These are phyloP conservation scores for Notospermus geniculatus DNA, from an alignment of 1,140 invertebrate species.

Conservation along the genomic window DNA sequence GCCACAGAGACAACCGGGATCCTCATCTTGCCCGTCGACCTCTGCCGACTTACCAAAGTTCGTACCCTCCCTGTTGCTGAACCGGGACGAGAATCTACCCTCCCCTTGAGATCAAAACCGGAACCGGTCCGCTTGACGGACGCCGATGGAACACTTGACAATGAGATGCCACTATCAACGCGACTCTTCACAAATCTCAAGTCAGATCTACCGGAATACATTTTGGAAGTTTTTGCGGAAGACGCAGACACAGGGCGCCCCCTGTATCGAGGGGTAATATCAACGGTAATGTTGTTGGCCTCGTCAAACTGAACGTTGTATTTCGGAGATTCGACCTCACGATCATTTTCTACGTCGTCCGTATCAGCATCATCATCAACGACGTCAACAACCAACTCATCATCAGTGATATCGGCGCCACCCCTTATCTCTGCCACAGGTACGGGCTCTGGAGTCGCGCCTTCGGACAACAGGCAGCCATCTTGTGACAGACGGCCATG, in stretches of 20 bases:
- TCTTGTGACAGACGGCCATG: too few relatives aligned
- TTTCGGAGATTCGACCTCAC: conserved; percentile 3
- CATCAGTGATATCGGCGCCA: too few relatives aligned
- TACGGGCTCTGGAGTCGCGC: too few relatives aligned
- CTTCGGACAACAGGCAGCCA: too few relatives aligned
- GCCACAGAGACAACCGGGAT: conserved; percentile 1
- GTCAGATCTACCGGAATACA: background rate
- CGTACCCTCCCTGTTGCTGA: background rate
- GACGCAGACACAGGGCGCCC: background rate
- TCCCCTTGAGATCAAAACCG: background rate
- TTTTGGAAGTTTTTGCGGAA: background rate
- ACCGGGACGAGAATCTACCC: background rate
- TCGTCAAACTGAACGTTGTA: conserved; percentile 8
- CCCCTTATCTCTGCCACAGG: too few relatives aligned
- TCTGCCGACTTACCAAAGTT: background rate
- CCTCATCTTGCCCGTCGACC: background rate
- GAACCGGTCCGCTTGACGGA: background rate
- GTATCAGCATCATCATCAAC: conserved; percentile 2
- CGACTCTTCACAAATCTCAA: conserved; percentile 1
- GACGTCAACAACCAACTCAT: background rate
- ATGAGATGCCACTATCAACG: background rate
- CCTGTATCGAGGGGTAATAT: too few relatives aligned
- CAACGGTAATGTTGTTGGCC: background rate
- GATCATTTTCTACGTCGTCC: background rate
- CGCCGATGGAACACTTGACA: background rate